Evolutionary conservation across 2,113 vertebrate species (phyloP).

Genomic region (Tautogolabrus adspersus): DNA sequence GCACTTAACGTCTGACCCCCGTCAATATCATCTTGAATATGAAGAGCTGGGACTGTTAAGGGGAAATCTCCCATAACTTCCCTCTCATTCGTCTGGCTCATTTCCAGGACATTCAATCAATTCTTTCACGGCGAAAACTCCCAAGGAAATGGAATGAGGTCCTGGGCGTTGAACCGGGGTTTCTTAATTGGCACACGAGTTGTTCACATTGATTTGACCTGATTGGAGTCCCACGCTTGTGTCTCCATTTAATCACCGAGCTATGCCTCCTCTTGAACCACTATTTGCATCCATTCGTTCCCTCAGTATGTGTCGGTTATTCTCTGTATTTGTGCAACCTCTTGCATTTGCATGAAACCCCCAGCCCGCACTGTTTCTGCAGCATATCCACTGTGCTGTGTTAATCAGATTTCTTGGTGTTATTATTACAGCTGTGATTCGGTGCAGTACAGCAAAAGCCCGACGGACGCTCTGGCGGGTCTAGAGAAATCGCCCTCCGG

Average conservation of each 20-base stretch:
- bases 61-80: conserved; percentile 40
- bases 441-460: conserved; percentile 40
- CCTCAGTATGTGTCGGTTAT: conserved; percentile 36
- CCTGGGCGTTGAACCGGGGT: conserved; percentile 54
- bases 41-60: conserved; percentile 35
- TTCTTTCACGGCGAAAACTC: conserved; percentile 55
- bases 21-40: conserved; percentile 44
- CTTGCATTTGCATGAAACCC: conserved; percentile 59
- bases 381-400: background rate
- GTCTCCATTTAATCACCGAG: conserved; percentile 69
- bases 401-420: conserved; percentile 53
- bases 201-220: conserved; percentile 77
- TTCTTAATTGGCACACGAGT: conserved; percentile 76
- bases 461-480: conserved; percentile 36
- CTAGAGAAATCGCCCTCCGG: conserved; percentile 59
- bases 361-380: conserved; percentile 4
- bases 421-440: conserved; percentile 42
- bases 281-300: conserved; percentile 52
- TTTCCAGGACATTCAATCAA: conserved; percentile 66
- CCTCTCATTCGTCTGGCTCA: conserved; percentile 37
- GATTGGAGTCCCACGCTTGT: conserved; percentile 67
- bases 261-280: conserved; percentile 29
- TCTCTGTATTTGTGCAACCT: conserved; percentile 25
- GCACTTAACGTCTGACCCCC: conserved; percentile 33
- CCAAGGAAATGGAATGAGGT: conserved; percentile 68